phyloP scores from a whole-genome alignment of 1,140 invertebrate species.

The Samia ricini region DNA sequence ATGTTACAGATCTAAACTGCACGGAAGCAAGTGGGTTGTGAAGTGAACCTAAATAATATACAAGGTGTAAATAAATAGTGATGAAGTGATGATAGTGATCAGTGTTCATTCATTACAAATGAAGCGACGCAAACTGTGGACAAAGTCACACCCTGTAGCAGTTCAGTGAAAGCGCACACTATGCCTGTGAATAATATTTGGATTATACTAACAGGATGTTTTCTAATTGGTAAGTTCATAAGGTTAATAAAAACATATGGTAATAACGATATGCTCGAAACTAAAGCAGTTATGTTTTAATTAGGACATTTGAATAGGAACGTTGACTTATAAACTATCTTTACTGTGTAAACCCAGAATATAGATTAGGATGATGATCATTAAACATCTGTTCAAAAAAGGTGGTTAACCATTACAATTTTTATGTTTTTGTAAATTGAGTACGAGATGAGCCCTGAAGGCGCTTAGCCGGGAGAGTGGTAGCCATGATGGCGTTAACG shows the following conservation, averaged over 20 bases:
- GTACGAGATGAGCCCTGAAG: no score
- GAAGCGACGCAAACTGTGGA: slow-evolving; percentile 47
- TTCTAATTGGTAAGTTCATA: slow-evolving; percentile 43
- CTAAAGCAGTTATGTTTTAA: not conserved
- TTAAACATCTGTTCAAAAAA: not conserved
- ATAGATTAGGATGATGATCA: not conserved
- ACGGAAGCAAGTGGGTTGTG: not conserved
- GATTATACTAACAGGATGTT: slow-evolving; percentile 44
- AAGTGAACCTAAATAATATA: not conserved
- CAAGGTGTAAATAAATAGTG: slow-evolving; percentile 1
- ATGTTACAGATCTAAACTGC: slow-evolving; percentile 37
- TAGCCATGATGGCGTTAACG: no score
- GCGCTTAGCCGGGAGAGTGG: no score
- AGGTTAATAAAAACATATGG: not conserved
- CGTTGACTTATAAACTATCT: not conserved
- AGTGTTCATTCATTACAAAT: slow-evolving; percentile 47
- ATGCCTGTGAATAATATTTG: slow-evolving; percentile 37
- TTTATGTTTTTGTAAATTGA: no score
- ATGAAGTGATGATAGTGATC: slow-evolving; percentile 11
- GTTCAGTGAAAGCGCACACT: slow-evolving; percentile 38
- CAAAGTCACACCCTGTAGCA: slow-evolving; percentile 22
- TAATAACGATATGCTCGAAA: not conserved
- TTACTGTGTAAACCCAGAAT: not conserved
- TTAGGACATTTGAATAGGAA: not conserved
- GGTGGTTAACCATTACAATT: no score